Percentiles rank a stretch among this genome's conserved stretches.
Evolutionary conservation across 2,113 vertebrate genomes (phyloP).

Genomic region (Murina feae): DNA sequence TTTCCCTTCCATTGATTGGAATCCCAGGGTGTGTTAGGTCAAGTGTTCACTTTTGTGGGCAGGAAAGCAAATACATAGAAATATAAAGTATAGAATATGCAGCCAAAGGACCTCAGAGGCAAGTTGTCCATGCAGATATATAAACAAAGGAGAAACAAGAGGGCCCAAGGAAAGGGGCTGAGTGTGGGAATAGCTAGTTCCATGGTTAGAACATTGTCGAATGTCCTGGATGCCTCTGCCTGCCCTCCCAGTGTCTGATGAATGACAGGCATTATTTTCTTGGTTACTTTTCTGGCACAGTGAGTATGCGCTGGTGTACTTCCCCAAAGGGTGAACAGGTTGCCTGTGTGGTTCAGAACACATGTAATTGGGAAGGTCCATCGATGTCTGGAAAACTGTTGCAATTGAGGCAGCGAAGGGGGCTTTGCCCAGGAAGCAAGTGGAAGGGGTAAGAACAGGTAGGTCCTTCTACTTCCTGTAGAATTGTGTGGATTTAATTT

Average conservation of each 20-base stretch:
- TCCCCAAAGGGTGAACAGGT: background rate
- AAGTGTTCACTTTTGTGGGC: background rate
- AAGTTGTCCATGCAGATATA: background rate
- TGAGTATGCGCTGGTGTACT: background rate
- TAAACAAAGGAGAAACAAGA: background rate
- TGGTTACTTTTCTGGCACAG: background rate
- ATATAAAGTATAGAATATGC: background rate
- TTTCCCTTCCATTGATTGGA: background rate
- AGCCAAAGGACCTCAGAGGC: background rate
- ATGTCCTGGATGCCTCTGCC: background rate
- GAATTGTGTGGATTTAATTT: background rate
- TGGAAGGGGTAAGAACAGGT: background rate
- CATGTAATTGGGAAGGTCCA: background rate
- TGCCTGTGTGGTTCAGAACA: background rate
- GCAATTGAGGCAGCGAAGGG: background rate
- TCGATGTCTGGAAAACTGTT: background rate
- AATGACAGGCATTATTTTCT: background rate
- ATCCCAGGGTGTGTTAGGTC: background rate
- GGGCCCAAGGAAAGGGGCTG: background rate
- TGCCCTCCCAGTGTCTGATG: background rate
- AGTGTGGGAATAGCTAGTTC: background rate
- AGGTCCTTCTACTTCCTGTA: background rate
- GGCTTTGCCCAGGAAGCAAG: background rate
- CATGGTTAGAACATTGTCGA: background rate
- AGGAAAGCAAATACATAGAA: background rate